A percentile compares a stretch with the other conserved stretches of the same genome.
Evolutionary conservation across 2,797 vertebrate genomes (phyloP).

Genomic region (Coreius guichenoti): DNA sequence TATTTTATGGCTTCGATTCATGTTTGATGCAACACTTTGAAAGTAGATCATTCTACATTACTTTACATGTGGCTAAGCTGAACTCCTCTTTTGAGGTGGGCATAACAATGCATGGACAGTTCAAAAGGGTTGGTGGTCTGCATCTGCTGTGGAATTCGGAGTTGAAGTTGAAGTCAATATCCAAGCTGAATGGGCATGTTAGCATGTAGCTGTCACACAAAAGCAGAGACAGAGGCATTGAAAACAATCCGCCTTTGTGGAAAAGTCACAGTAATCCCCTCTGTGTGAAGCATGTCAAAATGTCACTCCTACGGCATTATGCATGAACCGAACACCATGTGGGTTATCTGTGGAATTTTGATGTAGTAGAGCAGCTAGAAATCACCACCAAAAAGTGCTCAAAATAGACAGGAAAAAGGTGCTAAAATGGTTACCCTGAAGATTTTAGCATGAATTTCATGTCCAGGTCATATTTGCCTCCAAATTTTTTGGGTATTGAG

Average conservation of each 20-base stretch:
- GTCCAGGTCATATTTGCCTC: background rate
- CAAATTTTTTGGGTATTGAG: background rate
- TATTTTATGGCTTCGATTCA: conserved; percentile 55
- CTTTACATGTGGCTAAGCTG: background rate
- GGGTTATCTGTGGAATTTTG: conserved; percentile 68
- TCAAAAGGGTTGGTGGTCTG: conserved; percentile 14
- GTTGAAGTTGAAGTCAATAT: conserved; percentile 38
- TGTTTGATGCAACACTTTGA: conserved; percentile 32
- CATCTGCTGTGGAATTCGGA: background rate
- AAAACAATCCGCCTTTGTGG: conserved; percentile 81
- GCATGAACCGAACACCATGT: conserved; percentile 69
- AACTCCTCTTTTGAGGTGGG: conserved; percentile 18
- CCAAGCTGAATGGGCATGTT: conserved; percentile 26
- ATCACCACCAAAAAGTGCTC: background rate
- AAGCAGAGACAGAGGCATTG: conserved; percentile 62
- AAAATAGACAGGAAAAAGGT: background rate
- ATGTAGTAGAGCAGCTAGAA: conserved; percentile 53
- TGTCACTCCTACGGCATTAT: conserved; percentile 77
- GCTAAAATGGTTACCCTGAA: background rate
- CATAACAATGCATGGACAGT: background rate
- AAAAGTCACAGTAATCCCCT: conserved; percentile 76
- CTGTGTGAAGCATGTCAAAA: conserved; percentile 79
- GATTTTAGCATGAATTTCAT: background rate
- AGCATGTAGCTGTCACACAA: conserved; percentile 54
- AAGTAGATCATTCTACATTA: background rate